Base-by-base conservation (phyloP, 2,888 invertebrate genomes). In the Mimumesa dahlbomi region DNA sequence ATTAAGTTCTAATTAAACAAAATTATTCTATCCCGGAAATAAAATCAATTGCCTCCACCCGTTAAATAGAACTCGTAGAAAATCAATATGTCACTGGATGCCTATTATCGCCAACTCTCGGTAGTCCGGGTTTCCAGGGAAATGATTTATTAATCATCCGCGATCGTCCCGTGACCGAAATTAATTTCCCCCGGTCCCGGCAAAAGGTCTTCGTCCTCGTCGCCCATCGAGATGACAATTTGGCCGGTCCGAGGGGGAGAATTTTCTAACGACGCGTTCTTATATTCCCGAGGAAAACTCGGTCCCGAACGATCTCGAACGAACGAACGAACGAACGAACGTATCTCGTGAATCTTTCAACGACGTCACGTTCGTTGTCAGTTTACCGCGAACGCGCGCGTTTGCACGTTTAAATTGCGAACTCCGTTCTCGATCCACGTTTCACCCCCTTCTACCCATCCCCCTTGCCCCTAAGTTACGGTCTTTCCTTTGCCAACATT, bases 301-400 rank as follows among this genome's bases (percentile, higher is more conserved):
- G 25, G 42, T 43, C 31, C 38, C 52, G 16, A 31, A 21, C 49
- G 42, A 50, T 13, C 43, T 42, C 18, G 53, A 54, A 43, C 62
- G 50, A 68, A 61, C 50, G 54, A n/a, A n/a, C n/a, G n/a, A n/a
- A n/a, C n/a, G n/a, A n/a, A n/a, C n/a, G n/a, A n/a, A n/a, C n/a
- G n/a, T n/a, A n/a, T n/a, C n/a, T 72, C 63, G 63, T 84, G 79
- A 84, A 84, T 83, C 54, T 73, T 82, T 81, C 72, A 84, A 66
- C 74, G 59, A 70, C 79, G 84, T 84, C 84, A 83, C 80, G 82
- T 84, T 77, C 69, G 65, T 80, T 84, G 84, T 84, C 84, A 84
- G 79, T 81, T 84, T 79, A 79, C 49, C 58, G 58, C 22, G 70
- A 71, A 66, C 52, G 36, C 49, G 63, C 66, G 61, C 77, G 79